Conservation (phyloP, 2,113 vertebrate species). For the Spea bombifrons region DNA sequence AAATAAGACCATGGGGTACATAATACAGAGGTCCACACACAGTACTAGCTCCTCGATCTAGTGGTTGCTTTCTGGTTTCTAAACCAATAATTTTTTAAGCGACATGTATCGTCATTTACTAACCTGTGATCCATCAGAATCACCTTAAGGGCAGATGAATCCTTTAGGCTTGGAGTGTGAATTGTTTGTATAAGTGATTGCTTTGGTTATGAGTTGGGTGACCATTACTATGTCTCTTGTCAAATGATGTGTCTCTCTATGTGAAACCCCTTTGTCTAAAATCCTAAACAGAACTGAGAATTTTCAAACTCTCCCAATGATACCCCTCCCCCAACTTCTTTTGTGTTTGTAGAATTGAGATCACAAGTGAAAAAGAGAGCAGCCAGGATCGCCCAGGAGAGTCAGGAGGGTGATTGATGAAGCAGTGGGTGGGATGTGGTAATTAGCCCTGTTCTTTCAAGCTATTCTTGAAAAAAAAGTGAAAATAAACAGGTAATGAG, state of each 20-base stretch:
- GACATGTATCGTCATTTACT: neutral
- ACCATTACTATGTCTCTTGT: slow-evolving; percentile 1
- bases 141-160: neutral
- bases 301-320: neutral
- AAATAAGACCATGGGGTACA: too few species aligned
- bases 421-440: slow-evolving; percentile 13
- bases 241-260: slow-evolving; percentile 10
- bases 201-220: slow-evolving; percentile 4
- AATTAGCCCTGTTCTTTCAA: slow-evolving; percentile 6
- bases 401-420: slow-evolving; percentile 38
- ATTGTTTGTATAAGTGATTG: neutral
- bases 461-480: slow-evolving; percentile 34
- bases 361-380: neutral
- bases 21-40: too few species aligned
- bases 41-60: too few species aligned
- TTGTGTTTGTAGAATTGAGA: slow-evolving; percentile 7
- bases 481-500: slow-evolving; percentile 22
- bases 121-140: neutral
- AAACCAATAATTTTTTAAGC: neutral
- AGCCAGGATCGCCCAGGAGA: neutral
- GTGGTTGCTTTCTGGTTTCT: neutral
- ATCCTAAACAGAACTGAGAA: slow-evolving; percentile 5
- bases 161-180: neutral
- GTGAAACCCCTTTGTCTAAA: slow-evolving; percentile 35
- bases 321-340: neutral